These are phyloP conservation scores for Enteromius radiatus DNA, from an alignment of 2,797 vertebrate genomes.

Conservation along the genomic window DNA sequence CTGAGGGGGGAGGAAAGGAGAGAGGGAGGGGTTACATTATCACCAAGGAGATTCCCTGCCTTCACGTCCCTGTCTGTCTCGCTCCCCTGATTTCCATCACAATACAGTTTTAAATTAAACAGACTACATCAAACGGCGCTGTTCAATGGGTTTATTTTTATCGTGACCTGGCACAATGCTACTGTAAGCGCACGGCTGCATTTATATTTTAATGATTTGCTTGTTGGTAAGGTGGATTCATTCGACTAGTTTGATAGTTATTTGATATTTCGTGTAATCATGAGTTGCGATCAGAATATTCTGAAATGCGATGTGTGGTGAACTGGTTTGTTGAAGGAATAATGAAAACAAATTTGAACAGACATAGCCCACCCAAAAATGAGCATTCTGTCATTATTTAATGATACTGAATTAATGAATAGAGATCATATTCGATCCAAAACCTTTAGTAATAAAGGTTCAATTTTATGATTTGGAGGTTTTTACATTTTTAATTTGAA, in stretches of 20 bases:
- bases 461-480: too few relatives aligned
- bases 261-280: constrained; percentile 48
- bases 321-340: not conserved
- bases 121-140: constrained; percentile 70
- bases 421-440: too few relatives aligned
- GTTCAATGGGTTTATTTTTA: constrained; percentile 71
- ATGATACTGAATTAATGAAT: not conserved
- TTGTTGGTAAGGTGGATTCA: constrained; percentile 63
- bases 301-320: not conserved
- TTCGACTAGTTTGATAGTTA: constrained; percentile 46
- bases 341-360: constrained; percentile 7
- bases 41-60: constrained; percentile 78
- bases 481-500: too few relatives aligned
- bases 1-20: constrained; percentile 38
- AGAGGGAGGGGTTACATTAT: constrained; percentile 61
- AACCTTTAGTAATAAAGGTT: too few relatives aligned
- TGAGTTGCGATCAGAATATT: not conserved
- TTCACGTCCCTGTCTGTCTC: constrained; percentile 57
- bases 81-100: constrained; percentile 77
- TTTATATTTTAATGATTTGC: constrained; percentile 71
- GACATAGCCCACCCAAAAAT: not conserved
- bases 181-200: constrained; percentile 57
- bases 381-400: not conserved
- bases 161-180: constrained; percentile 69
- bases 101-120: constrained; percentile 68